Evolutionary conservation across 2,797 vertebrate species (phyloP), one percentile per base, ranked within the genome.

Genomic region (Nothura maculosa): DNA sequence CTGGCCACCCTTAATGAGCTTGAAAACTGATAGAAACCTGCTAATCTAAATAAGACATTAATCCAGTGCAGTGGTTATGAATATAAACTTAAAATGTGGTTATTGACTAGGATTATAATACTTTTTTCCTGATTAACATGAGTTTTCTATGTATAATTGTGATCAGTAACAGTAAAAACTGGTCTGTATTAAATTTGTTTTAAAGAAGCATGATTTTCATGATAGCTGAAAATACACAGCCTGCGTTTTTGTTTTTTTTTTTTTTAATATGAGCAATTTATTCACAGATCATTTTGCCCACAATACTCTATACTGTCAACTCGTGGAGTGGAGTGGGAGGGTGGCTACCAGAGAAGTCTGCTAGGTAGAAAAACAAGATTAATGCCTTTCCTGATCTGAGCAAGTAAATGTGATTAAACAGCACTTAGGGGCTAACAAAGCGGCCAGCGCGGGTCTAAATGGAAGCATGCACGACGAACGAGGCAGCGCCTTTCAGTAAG

Each of bases 171-270:
- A 22, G 2, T 19, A 45, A 69, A 74, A 62, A 40, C 6, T 48
- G 9, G 0, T 24, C n/a, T 34, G 18, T 62, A 34, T 66, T 69
- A 25, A 18, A 57, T 80, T 47, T 57, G 32, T 3, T 72, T 58
- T 76, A 58, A 21, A 22, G 47, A 75, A 47, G 7, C 0, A 1
- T 30, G 13, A 21, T 64, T 86, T 76, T 69, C 55, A 76, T 36
- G 64, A 4, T 34, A 57, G 63, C 34, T 90, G 12, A 40, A 63
- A 61, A 47, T 60, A 27, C 0, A 0, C n/a, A n/a, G n/a, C n/a
- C n/a, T n/a, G 38, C 10, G 8, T 38, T 38, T 38, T 38, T 9
- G 4, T 38, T 38, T 38, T 38, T 38, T 38, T 38, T 28, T 50
- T 32, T 57, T 64, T 73, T 36, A 36, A n/a, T 28, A 64, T 43